Evolutionary conservation across 2,888 invertebrate species (phyloP).

Genomic region (Entomobrya proxima): DNA sequence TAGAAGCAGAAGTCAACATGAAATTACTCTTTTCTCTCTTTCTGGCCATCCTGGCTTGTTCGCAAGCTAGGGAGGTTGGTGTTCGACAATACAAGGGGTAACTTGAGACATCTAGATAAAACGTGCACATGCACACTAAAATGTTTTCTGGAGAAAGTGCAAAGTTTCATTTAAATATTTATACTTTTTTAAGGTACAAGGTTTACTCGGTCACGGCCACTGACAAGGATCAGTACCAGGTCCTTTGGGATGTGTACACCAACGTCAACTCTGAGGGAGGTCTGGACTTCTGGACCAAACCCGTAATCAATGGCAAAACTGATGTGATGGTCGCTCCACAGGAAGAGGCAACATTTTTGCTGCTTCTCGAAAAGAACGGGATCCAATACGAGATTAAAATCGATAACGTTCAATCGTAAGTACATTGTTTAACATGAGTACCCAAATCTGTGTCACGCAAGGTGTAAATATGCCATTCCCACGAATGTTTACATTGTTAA

Average conservation of each 20-base stretch:
- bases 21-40: conserved; percentile 28
- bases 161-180: too few species aligned
- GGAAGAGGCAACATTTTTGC: conserved; percentile 15
- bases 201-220: conserved; percentile 78
- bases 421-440: too few species aligned
- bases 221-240: conserved; percentile 78
- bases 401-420: conserved; percentile 62
- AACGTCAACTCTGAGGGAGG: conserved; percentile 77
- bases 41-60: conserved; percentile 38
- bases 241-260: conserved; percentile 78
- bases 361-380: conserved; percentile 27
- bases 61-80: conserved; percentile 36
- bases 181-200: conserved; percentile 71
- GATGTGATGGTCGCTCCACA: conserved; percentile 78
- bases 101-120: not conserved
- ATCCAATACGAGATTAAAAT: conserved; percentile 61
- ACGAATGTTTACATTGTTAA: not conserved
- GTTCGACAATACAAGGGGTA: conserved; percentile 39
- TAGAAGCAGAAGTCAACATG: conserved; percentile 3
- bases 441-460: too few species aligned
- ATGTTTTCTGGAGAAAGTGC: too few species aligned
- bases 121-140: not conserved
- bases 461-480: not conserved
- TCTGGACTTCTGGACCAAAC: conserved; percentile 82
- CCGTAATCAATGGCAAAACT: conserved; percentile 80